These are phyloP conservation scores for Excalfactoria chinensis DNA, from an alignment of 2,113 vertebrate species.

Conservation along the genomic window DNA sequence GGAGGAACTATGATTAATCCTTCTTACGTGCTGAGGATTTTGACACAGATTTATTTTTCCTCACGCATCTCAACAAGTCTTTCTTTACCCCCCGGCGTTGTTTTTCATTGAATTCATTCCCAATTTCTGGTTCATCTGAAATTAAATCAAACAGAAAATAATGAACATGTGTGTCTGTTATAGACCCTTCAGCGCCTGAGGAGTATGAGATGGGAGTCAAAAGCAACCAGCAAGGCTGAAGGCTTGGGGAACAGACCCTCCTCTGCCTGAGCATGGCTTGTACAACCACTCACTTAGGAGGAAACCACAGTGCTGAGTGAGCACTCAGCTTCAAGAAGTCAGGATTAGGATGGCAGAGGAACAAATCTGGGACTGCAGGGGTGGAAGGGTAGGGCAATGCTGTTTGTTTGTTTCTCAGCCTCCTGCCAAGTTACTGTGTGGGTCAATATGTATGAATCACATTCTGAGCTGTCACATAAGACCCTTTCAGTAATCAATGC, in stretches of 20 bases:
- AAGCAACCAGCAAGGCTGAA: neutral
- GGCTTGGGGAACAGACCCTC: neutral
- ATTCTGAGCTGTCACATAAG: neutral
- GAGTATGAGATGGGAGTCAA: neutral
- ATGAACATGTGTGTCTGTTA: neutral
- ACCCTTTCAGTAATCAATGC: neutral
- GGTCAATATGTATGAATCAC: neutral
- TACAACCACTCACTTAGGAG: neutral
- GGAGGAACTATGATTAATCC: neutral
- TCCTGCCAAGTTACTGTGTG: neutral
- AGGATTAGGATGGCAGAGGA: neutral
- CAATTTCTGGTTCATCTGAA: slow-evolving; percentile 7
- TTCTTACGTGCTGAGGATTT: neutral
- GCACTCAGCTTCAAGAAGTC: neutral
- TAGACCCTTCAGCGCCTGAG: neutral
- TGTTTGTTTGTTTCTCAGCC: neutral
- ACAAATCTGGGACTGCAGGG: neutral
- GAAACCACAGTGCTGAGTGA: neutral
- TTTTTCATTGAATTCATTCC: slow-evolving; percentile 18
- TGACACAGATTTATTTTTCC: neutral
- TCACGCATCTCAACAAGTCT: neutral
- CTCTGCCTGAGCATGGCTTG: accelerated
- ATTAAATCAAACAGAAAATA: slow-evolving; percentile 33
- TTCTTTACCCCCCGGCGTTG: neutral
- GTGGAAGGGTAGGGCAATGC: neutral